Percentiles rank a stretch among this genome's conserved stretches.
These are phyloP conservation scores for Dermolepida albohirtum DNA, from an alignment of 2,888 invertebrate genomes.

Conservation along the genomic window DNA sequence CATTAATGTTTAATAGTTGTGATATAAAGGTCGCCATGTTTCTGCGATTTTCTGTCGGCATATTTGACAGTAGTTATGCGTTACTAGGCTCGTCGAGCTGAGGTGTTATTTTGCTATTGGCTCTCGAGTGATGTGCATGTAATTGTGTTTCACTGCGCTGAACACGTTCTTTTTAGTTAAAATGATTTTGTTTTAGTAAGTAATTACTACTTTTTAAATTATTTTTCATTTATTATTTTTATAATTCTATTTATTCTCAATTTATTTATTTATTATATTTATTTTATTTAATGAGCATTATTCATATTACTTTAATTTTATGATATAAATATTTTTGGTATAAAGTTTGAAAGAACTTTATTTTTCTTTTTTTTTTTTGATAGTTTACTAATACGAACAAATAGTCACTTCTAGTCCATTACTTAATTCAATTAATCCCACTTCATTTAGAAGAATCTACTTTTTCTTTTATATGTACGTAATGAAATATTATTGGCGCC, in stretches of 20 bases:
- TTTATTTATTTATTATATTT: constrained; percentile 1
- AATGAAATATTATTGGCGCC: constrained; percentile 23
- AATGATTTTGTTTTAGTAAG: constrained; percentile 40
- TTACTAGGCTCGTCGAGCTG: constrained; percentile 30
- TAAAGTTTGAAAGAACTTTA: too few species aligned
- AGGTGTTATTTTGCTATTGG: constrained; percentile 35
- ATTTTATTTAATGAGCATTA: background rate
- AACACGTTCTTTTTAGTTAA: constrained; percentile 14
- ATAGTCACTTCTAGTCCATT: too few species aligned
- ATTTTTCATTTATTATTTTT: background rate
- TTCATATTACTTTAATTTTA: too few species aligned
- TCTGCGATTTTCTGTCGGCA: constrained; percentile 27
- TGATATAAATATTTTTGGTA: too few species aligned
- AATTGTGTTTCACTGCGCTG: constrained; percentile 26
- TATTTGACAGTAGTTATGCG: constrained; percentile 33
- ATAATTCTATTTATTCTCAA: constrained; percentile 3
- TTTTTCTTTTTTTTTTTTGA: too few species aligned
- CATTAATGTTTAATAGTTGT: constrained; percentile 28
- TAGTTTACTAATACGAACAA: too few species aligned
- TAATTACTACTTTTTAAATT: constrained; percentile 19
- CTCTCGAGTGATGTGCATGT: constrained; percentile 26
- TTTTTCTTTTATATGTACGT: constrained; percentile 7
- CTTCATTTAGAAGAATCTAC: background rate
- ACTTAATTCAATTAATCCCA: too few species aligned
- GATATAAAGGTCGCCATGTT: constrained; percentile 41